These are phyloP conservation scores for Ictalurus furcatus DNA, from an alignment of 2,113 vertebrate genomes.

Conservation along the genomic window DNA sequence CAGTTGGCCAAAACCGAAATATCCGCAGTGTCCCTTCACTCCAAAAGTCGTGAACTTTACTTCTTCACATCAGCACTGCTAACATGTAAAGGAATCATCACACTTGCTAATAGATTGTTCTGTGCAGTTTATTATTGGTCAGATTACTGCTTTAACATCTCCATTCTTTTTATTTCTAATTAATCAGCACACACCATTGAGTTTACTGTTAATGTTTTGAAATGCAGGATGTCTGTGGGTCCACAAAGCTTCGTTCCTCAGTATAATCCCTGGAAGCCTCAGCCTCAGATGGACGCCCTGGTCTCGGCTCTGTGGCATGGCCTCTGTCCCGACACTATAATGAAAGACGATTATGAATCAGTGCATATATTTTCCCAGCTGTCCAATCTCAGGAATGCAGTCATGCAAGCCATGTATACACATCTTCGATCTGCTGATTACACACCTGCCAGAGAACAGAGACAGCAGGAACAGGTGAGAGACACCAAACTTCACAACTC, in stretches of 20 bases:
- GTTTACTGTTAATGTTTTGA: background rate
- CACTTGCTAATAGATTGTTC: background rate
- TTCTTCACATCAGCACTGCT: background rate
- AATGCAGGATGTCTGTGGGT: background rate
- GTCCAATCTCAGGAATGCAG: background rate
- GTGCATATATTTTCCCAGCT: background rate
- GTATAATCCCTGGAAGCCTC: background rate
- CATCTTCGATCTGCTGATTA: background rate
- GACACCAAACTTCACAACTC: background rate
- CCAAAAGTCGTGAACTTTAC: background rate
- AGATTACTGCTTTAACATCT: background rate
- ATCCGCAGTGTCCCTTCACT: background rate
- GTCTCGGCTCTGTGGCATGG: background rate
- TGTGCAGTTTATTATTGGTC: background rate
- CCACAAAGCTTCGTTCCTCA: background rate
- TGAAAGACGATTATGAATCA: background rate
- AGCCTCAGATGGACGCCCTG: background rate
- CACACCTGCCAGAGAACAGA: background rate
- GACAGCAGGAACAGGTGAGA: background rate
- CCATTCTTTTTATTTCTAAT: background rate
- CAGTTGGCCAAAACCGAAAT: background rate
- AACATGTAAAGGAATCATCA: background rate
- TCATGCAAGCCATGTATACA: background rate
- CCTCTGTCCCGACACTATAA: background rate
- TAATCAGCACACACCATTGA: background rate